Percentiles rank a stretch among this genome's conserved stretches.
These are phyloP conservation scores for Uropetala carovei DNA, from an alignment of 2,888 invertebrate species.

Conservation along the genomic window DNA sequence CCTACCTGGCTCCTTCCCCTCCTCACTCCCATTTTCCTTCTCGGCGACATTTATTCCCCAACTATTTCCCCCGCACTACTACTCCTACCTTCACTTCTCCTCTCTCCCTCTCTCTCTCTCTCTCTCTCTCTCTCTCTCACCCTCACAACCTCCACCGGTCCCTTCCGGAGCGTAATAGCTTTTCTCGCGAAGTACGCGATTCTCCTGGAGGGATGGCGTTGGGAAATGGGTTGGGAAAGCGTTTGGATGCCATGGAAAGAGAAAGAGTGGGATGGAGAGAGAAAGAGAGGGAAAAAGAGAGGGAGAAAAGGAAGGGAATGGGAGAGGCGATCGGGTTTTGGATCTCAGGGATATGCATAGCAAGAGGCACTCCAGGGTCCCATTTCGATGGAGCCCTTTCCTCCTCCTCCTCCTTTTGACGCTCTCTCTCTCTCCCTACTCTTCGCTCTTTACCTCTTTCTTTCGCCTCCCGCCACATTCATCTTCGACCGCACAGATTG, in stretches of 20 bases:
- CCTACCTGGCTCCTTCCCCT: not conserved
- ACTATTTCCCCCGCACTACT: not conserved
- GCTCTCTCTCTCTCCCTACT: not conserved
- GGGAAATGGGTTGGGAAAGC: constrained; percentile 11
- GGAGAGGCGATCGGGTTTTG: not conserved
- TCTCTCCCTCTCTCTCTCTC: not conserved
- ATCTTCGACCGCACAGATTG: not conserved
- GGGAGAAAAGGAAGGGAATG: not conserved
- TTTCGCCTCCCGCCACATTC: not conserved
- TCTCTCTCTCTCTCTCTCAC: not conserved
- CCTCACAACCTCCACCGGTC: not conserved
- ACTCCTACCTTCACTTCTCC: not conserved
- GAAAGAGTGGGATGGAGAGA: not conserved
- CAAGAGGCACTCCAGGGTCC: not conserved
- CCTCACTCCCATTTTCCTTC: not conserved
- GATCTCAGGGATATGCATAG: not conserved
- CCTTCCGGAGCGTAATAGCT: not conserved
- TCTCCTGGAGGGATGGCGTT: not conserved
- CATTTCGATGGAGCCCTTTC: not conserved
- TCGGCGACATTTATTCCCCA: not conserved
- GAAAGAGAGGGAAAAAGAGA: not conserved
- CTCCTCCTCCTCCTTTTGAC: not conserved
- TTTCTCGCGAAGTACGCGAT: not conserved
- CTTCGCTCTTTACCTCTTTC: not conserved
- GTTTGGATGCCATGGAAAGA: not conserved